phyloP scores from a whole-genome alignment of 1,140 invertebrate species.

The Drosophila burlai region DNA sequence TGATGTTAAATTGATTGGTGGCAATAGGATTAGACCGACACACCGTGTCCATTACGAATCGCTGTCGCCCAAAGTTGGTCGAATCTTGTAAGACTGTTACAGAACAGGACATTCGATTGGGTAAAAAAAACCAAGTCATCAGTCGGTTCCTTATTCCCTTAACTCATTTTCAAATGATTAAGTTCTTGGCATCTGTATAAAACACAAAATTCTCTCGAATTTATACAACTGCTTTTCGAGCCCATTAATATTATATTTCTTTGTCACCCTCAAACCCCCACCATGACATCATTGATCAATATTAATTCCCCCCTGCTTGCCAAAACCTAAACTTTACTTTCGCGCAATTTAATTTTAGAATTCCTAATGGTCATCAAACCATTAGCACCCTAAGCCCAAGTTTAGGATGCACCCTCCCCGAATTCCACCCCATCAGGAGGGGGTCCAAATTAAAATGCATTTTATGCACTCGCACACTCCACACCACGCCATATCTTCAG shows the following conservation, averaged over 20 bases:
- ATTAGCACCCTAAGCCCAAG: constrained; percentile 55
- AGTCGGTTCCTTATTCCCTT: not conserved
- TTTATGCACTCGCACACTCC: constrained; percentile 57
- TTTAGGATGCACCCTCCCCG: constrained; percentile 4
- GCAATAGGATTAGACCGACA: constrained; percentile 38
- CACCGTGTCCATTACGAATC: constrained; percentile 22
- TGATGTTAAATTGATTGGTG: constrained; percentile 50
- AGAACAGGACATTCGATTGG: not conserved
- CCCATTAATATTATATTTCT: not conserved
- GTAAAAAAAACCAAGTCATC: not conserved
- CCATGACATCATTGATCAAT: not conserved
- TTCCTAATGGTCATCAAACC: constrained; percentile 48
- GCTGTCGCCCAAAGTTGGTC: not conserved
- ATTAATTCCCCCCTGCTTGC: constrained; percentile 1
- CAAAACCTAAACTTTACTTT: constrained; percentile 38
- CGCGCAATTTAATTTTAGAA: constrained; percentile 63
- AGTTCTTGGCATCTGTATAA: not conserved
- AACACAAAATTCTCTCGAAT: not conserved
- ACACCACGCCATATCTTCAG: constrained; percentile 32
- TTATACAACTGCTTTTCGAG: not conserved
- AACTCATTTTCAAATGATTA: not conserved
- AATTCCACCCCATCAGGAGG: constrained; percentile 22
- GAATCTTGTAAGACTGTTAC: not conserved
- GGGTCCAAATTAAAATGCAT: constrained; percentile 67
- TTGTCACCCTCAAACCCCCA: not conserved